A percentile compares a stretch with the other conserved stretches of the same genome.
phyloP scores from a whole-genome alignment of 2,113 vertebrate genomes.

The Thomomys bottae region DNA sequence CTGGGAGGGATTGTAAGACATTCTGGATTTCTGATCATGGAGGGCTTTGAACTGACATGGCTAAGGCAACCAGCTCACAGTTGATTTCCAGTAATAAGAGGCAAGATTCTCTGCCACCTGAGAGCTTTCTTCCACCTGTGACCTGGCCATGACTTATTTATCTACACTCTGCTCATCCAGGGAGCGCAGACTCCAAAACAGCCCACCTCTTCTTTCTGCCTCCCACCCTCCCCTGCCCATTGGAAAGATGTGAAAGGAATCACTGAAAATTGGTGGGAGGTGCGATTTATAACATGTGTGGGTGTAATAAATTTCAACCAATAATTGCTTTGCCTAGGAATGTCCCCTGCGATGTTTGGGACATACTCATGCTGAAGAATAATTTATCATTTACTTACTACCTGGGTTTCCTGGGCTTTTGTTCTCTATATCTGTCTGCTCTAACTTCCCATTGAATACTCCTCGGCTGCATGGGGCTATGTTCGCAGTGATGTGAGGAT shows the following conservation, averaged over 20 bases:
- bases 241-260: background rate
- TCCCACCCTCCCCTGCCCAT: too few species aligned
- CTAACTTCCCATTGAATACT: background rate
- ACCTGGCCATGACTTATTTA: background rate
- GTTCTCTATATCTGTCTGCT: background rate
- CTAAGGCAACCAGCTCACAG: background rate
- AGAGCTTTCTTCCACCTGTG: background rate
- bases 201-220: background rate
- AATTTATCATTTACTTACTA: background rate
- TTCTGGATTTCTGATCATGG: background rate
- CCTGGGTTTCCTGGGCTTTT: background rate
- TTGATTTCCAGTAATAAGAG: background rate
- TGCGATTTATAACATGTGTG: background rate
- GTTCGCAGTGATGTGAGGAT: background rate
- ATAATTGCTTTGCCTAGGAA: background rate
- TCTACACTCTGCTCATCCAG: background rate
- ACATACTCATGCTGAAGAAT: background rate
- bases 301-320: background rate
- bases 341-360: too few species aligned
- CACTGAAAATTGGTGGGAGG: background rate
- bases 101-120: accelerated
- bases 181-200: background rate
- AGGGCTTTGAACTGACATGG: background rate
- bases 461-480: accelerated
- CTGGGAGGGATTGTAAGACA: background rate